A percentile compares a stretch with the other conserved stretches of the same genome.
Conservation (phyloP, 23 tunicate genomes). For the Diplosoma virens region DNA sequence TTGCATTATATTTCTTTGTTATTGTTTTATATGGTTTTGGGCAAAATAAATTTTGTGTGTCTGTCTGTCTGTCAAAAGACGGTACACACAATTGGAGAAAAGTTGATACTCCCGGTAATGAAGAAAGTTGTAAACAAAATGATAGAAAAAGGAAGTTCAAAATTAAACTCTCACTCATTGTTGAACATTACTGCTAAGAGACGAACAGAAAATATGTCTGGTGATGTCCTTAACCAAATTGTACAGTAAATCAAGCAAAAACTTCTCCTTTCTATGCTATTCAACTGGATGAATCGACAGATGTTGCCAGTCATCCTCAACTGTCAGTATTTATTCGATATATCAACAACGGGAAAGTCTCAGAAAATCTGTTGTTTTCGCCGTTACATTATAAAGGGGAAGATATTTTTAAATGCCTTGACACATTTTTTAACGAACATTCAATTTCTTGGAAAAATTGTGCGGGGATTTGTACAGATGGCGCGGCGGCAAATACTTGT, state of each 20-base stretch:
- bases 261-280: slow-evolving; percentile 45
- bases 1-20: no score
- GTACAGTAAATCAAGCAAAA: slow-evolving; percentile 42
- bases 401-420: slow-evolving; percentile 35
- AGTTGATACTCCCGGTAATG: slow-evolving; percentile 25
- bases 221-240: slow-evolving; percentile 55
- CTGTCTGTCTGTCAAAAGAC: no score
- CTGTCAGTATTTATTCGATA: slow-evolving; percentile 44
- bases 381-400: slow-evolving; percentile 47
- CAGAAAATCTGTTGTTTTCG: slow-evolving; percentile 28
- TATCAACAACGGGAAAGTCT: slow-evolving; percentile 22
- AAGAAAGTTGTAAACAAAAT: slow-evolving; percentile 38
- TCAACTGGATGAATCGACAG: slow-evolving; percentile 53
- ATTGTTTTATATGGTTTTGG: no score
- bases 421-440: slow-evolving; percentile 14
- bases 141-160: slow-evolving; percentile 46
- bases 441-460: slow-evolving; percentile 25
- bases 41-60: no score
- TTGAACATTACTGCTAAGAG: slow-evolving; percentile 26
- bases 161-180: slow-evolving; percentile 33
- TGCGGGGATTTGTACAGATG: slow-evolving; percentile 49
- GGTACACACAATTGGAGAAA: slow-evolving; percentile 30
- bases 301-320: slow-evolving; percentile 41
- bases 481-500: neutral
- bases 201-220: slow-evolving; percentile 31